Evolutionary conservation across 2,113 vertebrate species (phyloP).

Genomic region (Anolis sagrei): DNA sequence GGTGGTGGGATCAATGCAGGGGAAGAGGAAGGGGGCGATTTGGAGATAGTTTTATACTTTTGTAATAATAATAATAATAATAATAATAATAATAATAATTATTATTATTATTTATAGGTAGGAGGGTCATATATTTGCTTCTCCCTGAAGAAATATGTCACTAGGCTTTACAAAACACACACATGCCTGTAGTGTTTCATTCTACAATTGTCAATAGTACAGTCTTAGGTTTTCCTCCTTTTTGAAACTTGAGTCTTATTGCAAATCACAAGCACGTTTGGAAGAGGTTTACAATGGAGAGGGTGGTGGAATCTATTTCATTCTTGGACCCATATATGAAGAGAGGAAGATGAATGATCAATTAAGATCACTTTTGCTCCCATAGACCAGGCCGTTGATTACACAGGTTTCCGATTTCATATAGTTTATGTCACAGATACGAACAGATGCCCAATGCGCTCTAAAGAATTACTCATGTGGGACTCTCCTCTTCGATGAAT

Average conservation of each 20-base stretch:
- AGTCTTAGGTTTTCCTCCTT: too few species aligned
- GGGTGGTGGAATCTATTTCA: too few species aligned
- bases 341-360: background rate
- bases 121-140: background rate
- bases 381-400: background rate
- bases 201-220: too few species aligned
- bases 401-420: constrained; percentile 11
- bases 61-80: too few species aligned
- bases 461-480: constrained; percentile 17
- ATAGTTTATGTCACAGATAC: constrained; percentile 13
- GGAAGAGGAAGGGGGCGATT: background rate
- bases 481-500: constrained; percentile 24
- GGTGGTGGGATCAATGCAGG: too few species aligned
- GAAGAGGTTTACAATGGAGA: background rate
- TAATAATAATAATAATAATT: too few species aligned
- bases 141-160: too few species aligned
- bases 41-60: too few species aligned
- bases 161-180: too few species aligned
- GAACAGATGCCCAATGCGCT: constrained; percentile 17
- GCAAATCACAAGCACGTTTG: background rate
- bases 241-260: background rate
- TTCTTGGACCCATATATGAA: background rate
- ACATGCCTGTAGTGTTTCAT: too few species aligned
- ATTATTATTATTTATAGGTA: too few species aligned
- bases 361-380: background rate